phyloP scores from a whole-genome alignment of 2,797 vertebrate genomes.

The Pangasius macronema region DNA sequence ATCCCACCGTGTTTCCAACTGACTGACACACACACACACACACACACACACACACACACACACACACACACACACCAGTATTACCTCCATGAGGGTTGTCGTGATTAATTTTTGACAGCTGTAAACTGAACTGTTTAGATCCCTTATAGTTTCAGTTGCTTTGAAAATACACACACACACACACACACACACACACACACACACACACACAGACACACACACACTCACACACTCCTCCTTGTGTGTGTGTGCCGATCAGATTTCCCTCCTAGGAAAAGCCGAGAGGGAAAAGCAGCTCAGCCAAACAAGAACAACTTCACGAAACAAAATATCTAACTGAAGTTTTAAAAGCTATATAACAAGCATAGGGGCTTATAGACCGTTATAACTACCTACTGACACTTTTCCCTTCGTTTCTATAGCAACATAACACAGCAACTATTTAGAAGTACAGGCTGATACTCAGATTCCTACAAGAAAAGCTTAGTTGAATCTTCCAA shows the following conservation, averaged over 20 bases:
- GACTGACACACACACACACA: slow-evolving; percentile 5
- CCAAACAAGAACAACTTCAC: neutral
- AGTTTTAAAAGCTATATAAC: neutral
- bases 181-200: neutral
- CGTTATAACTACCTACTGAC: neutral
- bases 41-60: slow-evolving; percentile 13
- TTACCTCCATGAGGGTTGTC: neutral
- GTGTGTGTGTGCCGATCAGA: neutral
- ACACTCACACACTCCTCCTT: neutral
- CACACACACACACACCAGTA: neutral
- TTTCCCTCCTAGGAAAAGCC: neutral
- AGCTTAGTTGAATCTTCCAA: too few relatives aligned
- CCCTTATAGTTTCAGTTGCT: neutral
- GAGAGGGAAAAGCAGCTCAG: slow-evolving; percentile 7
- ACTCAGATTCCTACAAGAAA: too few relatives aligned
- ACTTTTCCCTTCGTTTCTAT: neutral
- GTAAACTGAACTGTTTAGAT: neutral
- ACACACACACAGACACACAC: too few relatives aligned
- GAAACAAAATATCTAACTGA: neutral
- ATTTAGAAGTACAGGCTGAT: too few relatives aligned
- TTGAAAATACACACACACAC: neutral
- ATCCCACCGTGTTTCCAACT: slow-evolving; percentile 7
- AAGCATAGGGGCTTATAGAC: neutral
- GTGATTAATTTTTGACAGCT: neutral
- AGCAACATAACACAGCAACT: too few relatives aligned